These are phyloP conservation scores for Hyposoter dolosus DNA, from an alignment of 2,888 invertebrate species.

Conservation along the genomic window DNA sequence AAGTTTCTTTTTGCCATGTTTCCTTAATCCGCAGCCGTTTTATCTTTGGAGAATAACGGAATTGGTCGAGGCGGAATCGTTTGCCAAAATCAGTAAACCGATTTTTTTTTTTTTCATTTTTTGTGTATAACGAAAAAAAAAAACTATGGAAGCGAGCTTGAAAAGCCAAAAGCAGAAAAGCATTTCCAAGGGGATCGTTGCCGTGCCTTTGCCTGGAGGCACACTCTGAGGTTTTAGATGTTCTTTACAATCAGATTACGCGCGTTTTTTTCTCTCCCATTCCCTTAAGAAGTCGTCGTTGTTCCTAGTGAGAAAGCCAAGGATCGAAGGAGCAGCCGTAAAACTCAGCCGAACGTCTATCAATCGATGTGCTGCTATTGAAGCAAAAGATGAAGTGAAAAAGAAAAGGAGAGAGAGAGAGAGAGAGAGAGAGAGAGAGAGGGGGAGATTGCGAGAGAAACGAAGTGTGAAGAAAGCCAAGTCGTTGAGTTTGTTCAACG, in stretches of 20 bases:
- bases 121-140: constrained; percentile 41
- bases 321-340: constrained; percentile 72
- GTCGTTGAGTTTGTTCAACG: constrained; percentile 59
- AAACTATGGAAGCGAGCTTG: constrained; percentile 49
- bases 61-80: neutral
- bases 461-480: constrained; percentile 15
- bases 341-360: constrained; percentile 67
- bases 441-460: neutral
- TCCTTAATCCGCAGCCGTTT: neutral
- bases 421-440: neutral
- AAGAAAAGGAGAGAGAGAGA: neutral
- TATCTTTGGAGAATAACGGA: neutral
- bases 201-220: constrained; percentile 67
- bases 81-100: neutral
- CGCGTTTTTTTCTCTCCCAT: constrained; percentile 61
- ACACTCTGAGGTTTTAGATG: constrained; percentile 79
- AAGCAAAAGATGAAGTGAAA: constrained; percentile 3
- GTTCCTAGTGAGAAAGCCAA: constrained; percentile 17
- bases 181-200: constrained; percentile 65
- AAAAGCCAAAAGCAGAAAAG: constrained; percentile 64
- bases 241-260: constrained; percentile 81
- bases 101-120: constrained; percentile 33
- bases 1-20: neutral
- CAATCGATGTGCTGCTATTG: constrained; percentile 53
- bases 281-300: constrained; percentile 44